Percentiles rank a stretch among this genome's conserved stretches.
Evolutionary conservation across 2,113 vertebrate species (phyloP).

Genomic region (Aplodontia rufa): DNA sequence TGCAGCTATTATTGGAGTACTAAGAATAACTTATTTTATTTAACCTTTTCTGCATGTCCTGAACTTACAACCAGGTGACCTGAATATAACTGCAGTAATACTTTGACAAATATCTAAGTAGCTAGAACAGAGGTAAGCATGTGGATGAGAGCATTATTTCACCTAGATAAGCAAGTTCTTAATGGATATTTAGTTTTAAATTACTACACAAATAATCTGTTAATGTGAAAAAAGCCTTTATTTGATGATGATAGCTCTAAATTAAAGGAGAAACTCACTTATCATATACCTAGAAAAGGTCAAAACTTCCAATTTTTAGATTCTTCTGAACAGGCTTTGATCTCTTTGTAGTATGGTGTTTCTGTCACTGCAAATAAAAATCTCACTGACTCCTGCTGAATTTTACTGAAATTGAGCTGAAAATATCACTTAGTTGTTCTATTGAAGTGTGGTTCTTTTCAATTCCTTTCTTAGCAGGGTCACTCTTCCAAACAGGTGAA

Average conservation of each 20-base stretch:
- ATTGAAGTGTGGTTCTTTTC: background rate
- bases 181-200: background rate
- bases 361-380: background rate
- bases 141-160: background rate
- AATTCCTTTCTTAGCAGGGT: background rate
- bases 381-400: background rate
- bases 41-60: background rate
- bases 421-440: background rate
- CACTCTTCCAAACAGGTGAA: background rate
- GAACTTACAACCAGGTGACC: background rate
- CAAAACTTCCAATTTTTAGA: background rate
- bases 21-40: background rate
- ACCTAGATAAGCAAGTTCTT: background rate
- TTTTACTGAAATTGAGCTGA: constrained; percentile 11
- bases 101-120: background rate
- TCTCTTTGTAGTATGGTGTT: background rate
- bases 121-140: background rate
- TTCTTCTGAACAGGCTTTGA: background rate
- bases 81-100: background rate
- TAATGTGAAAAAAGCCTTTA: background rate
- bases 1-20: background rate
- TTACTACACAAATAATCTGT: background rate
- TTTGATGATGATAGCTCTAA: background rate
- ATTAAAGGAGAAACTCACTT: background rate
- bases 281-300: background rate